Evolutionary conservation across 2,888 invertebrate genomes (phyloP).

Genomic region (Zygaena filipendulae): DNA sequence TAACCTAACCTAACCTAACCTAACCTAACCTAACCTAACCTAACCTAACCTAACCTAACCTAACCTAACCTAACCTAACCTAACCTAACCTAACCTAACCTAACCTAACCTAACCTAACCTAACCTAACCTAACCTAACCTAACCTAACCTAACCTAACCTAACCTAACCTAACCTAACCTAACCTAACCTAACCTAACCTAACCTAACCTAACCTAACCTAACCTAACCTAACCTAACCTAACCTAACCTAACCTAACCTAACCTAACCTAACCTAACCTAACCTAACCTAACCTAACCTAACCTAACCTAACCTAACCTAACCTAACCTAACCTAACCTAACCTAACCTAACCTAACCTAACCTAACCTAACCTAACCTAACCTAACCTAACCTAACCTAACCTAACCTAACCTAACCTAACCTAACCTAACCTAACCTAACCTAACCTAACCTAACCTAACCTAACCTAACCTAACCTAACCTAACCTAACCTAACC

Average conservation of each 20-base stretch:
- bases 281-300: constrained; percentile 11
- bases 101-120: constrained; percentile 6
- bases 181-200: constrained; percentile 10
- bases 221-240: constrained; percentile 10
- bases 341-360: constrained; percentile 15
- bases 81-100: constrained; percentile 7
- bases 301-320: constrained; percentile 12
- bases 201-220: constrained; percentile 9
- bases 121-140: constrained; percentile 6
- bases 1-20: constrained; percentile 13
- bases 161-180: constrained; percentile 7
- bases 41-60: constrained; percentile 10
- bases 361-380: constrained; percentile 13
- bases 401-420: constrained; percentile 12
- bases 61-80: constrained; percentile 5
- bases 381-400: constrained; percentile 14
- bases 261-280: constrained; percentile 12
- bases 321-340: constrained; percentile 14
- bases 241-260: constrained; percentile 10
- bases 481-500: constrained; percentile 15
- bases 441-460: constrained; percentile 12
- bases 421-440: constrained; percentile 13
- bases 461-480: constrained; percentile 15
- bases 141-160: constrained; percentile 7
- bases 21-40: constrained; percentile 11